Conservation (phyloP, 2,797 vertebrate genomes). For the Champsocephalus esox region DNA sequence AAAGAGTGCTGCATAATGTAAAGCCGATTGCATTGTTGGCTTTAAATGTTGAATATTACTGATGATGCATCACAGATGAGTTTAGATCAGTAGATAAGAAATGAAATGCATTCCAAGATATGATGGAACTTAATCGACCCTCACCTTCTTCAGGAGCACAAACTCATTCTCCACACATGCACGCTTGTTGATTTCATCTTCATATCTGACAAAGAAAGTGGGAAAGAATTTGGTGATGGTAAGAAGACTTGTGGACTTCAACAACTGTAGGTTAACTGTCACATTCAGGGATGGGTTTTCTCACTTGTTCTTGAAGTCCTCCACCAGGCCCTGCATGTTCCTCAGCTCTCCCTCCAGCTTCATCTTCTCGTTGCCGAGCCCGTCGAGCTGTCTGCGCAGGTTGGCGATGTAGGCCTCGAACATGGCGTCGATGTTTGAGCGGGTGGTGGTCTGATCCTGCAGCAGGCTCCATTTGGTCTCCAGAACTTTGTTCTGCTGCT, state of each 20-base stretch:
- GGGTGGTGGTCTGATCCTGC: conserved; percentile 86
- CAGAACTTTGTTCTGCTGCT: conserved; percentile 88
- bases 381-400: conserved; percentile 86
- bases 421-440: conserved; percentile 81
- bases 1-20: no score
- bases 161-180: conserved; percentile 93
- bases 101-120: neutral
- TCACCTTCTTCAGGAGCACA: conserved; percentile 96
- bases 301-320: conserved; percentile 87
- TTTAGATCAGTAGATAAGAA: no score
- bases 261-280: neutral
- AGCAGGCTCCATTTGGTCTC: conserved; percentile 86
- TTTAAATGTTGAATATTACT: no score
- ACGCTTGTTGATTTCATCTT: conserved; percentile 97
- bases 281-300: conserved; percentile 16
- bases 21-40: no score
- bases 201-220: conserved; percentile 84
- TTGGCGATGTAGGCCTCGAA: conserved; percentile 84
- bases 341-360: conserved; percentile 85
- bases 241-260: neutral
- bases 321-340: conserved; percentile 84
- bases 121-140: conserved; percentile 14
- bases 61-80: no score
- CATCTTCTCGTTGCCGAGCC: conserved; percentile 82
- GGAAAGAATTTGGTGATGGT: conserved; percentile 3